A percentile compares a stretch with the other conserved stretches of the same genome.
Conservation (phyloP, 1,140 invertebrate species). For the Pinna nobilis region DNA sequence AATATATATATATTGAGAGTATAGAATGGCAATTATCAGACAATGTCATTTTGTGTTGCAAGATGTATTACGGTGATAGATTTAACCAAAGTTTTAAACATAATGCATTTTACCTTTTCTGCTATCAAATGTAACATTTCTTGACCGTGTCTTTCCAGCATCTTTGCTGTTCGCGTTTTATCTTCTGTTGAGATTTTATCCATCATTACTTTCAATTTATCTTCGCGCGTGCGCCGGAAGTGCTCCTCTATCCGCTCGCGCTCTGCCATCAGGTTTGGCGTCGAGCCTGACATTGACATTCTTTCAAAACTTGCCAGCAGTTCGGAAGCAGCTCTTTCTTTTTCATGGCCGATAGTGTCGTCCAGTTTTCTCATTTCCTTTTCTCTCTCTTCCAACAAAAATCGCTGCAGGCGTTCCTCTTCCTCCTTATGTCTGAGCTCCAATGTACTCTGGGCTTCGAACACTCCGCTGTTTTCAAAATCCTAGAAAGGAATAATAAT, state of each 20-base stretch:
- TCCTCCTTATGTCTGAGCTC: constrained; percentile 67
- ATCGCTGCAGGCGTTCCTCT: constrained; percentile 65
- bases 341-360: constrained; percentile 60
- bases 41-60: background rate
- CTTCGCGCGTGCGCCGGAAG: constrained; percentile 62
- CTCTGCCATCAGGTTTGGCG: constrained; percentile 61
- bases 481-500: constrained; percentile 51
- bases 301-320: constrained; percentile 60
- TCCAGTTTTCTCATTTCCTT: constrained; percentile 65
- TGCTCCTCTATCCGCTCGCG: constrained; percentile 68
- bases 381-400: constrained; percentile 66
- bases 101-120: constrained; percentile 70
- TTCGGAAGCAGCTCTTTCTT: constrained; percentile 64
- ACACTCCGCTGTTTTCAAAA: constrained; percentile 65
- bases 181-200: constrained; percentile 68
- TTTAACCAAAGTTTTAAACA: background rate
- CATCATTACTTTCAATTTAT: constrained; percentile 59
- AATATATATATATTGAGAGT: background rate
- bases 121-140: constrained; percentile 69
- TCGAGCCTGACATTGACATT: constrained; percentile 43
- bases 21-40: no score
- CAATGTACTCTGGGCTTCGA: constrained; percentile 61
- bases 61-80: background rate
- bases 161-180: constrained; percentile 62
- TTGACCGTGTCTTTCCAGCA: constrained; percentile 68